Evolutionary conservation across 2,113 vertebrate genomes (phyloP).

Genomic region (Candoia aspera): DNA sequence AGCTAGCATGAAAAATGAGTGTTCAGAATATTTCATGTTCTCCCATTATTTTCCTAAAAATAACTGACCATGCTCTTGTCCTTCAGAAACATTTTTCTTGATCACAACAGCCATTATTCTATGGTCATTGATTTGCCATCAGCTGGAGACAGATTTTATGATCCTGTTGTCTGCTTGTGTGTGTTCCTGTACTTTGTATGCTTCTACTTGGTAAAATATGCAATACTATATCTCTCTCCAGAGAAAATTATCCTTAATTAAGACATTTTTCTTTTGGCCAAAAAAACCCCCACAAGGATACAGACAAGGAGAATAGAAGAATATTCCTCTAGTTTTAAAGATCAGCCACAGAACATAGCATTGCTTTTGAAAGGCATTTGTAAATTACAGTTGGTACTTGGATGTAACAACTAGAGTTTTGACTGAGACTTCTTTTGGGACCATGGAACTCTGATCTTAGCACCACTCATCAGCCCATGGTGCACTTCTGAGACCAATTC

Average conservation of each 20-base stretch:
- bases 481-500: background rate
- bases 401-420: background rate
- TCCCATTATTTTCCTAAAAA: background rate
- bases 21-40: conserved; percentile 6
- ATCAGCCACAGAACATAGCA: no score
- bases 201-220: background rate
- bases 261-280: background rate
- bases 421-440: background rate
- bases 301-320: background rate
- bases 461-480: background rate
- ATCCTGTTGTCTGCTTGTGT: background rate
- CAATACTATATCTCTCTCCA: background rate
- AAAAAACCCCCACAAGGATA: background rate
- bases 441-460: background rate
- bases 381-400: background rate
- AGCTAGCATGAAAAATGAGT: background rate
- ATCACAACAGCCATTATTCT: background rate
- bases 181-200: background rate
- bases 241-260: background rate
- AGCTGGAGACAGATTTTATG: background rate
- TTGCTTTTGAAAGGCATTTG: background rate
- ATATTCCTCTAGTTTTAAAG: no score
- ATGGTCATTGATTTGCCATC: background rate
- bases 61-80: background rate
- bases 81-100: conserved; percentile 1